Evolutionary conservation across 2,113 vertebrate species (phyloP), one percentile per base, ranked within the genome.

Genomic region (Oophaga pumilio): DNA sequence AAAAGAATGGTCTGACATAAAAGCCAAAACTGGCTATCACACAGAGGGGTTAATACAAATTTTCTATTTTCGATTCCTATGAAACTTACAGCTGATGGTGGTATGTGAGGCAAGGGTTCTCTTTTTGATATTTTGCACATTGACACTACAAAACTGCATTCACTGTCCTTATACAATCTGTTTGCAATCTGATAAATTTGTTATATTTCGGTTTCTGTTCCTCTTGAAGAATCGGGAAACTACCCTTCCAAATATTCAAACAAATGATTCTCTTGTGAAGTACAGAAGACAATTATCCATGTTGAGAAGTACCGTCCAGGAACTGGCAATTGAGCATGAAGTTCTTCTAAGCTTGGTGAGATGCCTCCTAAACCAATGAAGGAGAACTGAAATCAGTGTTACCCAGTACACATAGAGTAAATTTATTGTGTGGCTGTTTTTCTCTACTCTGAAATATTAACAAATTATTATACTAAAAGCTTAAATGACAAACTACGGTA

Each of bases 271-370:
- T 18, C 1, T 89, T 3, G 53, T 76, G 20, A 66, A 20, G 7
- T 50, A 64, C n/a, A 79, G 57, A 49, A 56, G 22, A 28, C 20
- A 92, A 74, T 24, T 93, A 26, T 77, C 71, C 4, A 85, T 90
- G 4, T 89, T 93, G 86, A 93, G 91, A 88, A 92, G 77, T 73
- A 92, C 50, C 20, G 87, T 77, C 20, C 93, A 94, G 91, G 89
- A 59, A 49, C 53, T 94, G 88, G 90, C 94, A 66, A 91, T 94
- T 4, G 90, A 60, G 26, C 74, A 82, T 0, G 83, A 93, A 13
- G 80, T 89, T 7, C 0, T 85, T n/a, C 0, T 62, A 0, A 22
- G 85, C 20, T 82, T 92, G 93, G 95, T 95, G 53, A 24, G 59
- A 57, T 8, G 15, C 17, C 5, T 18, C 18, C 15, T 33, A 11